Conservation (phyloP, 1,140 invertebrate species). For the Rhopalosiphum maidis region DNA sequence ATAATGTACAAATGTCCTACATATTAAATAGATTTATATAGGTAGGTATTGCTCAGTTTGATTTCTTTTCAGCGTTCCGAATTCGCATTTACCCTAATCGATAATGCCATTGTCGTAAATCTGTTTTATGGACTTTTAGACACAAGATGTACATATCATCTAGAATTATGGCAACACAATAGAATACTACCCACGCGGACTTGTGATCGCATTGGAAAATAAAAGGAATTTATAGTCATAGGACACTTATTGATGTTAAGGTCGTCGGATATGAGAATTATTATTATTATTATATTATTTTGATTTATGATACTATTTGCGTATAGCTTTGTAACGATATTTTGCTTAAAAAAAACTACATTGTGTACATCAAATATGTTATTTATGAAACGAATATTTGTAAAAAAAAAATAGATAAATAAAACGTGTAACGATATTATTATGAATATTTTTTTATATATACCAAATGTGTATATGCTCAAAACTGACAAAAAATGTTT, state of each 20-base stretch:
- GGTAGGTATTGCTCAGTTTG: not conserved
- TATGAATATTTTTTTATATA: not conserved
- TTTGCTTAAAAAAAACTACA: not conserved
- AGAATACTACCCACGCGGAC: conserved; percentile 44
- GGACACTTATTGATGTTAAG: conserved; percentile 43
- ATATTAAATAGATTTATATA: not conserved
- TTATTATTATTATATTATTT: conserved; percentile 27
- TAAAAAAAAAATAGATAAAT: not conserved
- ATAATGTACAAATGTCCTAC: not conserved
- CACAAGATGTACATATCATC: conserved; percentile 45
- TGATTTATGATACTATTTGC: conserved; percentile 22
- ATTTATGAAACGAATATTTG: not conserved
- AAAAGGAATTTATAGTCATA: conserved; percentile 26
- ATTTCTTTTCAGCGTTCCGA: conserved; percentile 6
- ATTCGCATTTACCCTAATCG: conserved; percentile 35
- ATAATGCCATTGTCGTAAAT: conserved; percentile 40
- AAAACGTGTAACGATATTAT: not conserved
- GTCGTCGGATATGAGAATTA: conserved; percentile 14
- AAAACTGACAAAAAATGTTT: not conserved
- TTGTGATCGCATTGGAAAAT: not conserved
- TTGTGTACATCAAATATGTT: not conserved
- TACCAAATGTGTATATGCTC: not conserved
- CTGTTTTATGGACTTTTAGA: conserved; percentile 45
- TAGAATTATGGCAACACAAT: conserved; percentile 48
- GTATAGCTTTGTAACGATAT: not conserved